Conservation (phyloP, 2,888 invertebrate species). For the Heliconius ismenius region DNA sequence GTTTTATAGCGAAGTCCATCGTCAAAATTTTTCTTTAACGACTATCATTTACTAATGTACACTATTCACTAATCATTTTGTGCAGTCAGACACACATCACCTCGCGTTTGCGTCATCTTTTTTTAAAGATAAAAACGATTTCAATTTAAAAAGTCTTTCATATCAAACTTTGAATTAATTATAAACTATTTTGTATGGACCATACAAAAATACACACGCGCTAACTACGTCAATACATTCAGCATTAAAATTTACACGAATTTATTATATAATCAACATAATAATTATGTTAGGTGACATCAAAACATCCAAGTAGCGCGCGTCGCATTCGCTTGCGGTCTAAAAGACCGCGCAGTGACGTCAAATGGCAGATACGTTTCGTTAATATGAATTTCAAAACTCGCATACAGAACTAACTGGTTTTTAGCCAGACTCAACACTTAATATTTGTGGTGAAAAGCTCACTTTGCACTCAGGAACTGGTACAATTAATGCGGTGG, state of each 20-base stretch:
- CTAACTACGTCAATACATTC: background rate
- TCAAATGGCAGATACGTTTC: slow-evolving; percentile 16
- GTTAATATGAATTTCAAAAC: slow-evolving; percentile 16
- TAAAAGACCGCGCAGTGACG: slow-evolving; percentile 9
- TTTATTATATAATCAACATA: background rate
- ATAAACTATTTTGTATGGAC: slow-evolving; percentile 5
- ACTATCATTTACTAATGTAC: too few species aligned
- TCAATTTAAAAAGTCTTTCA: background rate
- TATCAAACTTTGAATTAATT: background rate
- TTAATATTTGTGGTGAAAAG: slow-evolving; percentile 33
- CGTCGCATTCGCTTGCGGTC: slow-evolving; percentile 17
- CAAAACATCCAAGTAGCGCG: slow-evolving; percentile 4
- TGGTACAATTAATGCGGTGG: slow-evolving; percentile 27
- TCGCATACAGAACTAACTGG: slow-evolving; percentile 24
- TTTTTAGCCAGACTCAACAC: slow-evolving; percentile 30
- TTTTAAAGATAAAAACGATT: background rate
- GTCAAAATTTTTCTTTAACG: too few species aligned
- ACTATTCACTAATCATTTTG: background rate
- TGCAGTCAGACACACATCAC: background rate
- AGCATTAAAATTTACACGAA: background rate
- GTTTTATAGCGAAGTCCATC: too few species aligned
- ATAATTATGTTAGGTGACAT: background rate
- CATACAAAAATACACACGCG: background rate
- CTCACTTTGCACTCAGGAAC: slow-evolving; percentile 27
- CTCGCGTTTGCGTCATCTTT: background rate